phyloP scores from a whole-genome alignment of 2,888 invertebrate species.

The Rapana venosa region DNA sequence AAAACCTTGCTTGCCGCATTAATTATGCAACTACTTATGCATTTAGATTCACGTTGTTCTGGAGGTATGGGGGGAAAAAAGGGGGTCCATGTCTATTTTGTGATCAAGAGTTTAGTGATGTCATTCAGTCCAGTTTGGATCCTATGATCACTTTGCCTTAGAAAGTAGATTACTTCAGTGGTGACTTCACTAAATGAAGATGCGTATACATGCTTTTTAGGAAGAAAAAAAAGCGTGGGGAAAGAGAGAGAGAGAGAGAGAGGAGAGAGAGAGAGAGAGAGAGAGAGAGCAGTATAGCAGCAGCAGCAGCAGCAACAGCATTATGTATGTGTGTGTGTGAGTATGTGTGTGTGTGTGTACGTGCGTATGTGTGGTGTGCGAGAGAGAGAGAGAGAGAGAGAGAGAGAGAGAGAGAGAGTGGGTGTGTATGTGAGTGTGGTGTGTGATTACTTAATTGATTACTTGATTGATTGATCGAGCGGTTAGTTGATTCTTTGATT shows the following conservation, averaged over 20 bases:
- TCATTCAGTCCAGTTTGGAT: not conserved
- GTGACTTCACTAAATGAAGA: not conserved
- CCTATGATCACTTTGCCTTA: slow-evolving; percentile 28
- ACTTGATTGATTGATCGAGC: too few species aligned
- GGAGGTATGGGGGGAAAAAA: not conserved
- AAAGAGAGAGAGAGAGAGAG: not conserved
- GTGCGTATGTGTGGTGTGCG: not conserved
- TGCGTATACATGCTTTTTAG: not conserved
- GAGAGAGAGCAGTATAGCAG: not conserved
- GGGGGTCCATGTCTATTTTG: not conserved
- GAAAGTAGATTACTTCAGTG: not conserved
- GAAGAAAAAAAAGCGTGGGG: not conserved
- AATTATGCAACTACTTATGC: not conserved
- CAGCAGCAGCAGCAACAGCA: not conserved
- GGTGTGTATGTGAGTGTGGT: slow-evolving; percentile 14
- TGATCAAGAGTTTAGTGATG: not conserved
- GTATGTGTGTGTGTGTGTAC: not conserved
- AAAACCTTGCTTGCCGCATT: not conserved
- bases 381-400: not conserved
- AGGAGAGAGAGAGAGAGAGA: slow-evolving; percentile 1
- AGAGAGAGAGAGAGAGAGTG: not conserved
- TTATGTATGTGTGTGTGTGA: not conserved
- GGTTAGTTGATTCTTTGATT: too few species aligned
- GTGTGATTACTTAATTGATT: not conserved
- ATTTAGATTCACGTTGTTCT: not conserved